Evolutionary conservation across 2,113 vertebrate genomes (phyloP).

Genomic region (Elgaria multicarinata): DNA sequence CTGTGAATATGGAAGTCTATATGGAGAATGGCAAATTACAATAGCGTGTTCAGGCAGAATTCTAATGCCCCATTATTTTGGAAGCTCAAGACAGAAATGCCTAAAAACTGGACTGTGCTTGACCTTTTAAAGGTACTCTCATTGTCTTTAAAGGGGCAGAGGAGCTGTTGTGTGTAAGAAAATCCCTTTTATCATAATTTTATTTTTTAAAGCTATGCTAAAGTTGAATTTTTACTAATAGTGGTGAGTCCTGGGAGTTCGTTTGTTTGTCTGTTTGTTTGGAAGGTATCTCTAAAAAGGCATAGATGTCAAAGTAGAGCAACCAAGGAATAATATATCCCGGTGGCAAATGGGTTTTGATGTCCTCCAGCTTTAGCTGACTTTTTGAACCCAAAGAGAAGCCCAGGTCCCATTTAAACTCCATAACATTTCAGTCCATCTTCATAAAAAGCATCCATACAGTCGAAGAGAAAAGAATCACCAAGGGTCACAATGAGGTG

Average conservation of each 20-base stretch:
- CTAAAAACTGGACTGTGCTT: background rate
- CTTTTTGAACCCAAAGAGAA: slow-evolving; percentile 10
- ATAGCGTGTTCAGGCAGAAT: background rate
- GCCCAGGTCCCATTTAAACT: background rate
- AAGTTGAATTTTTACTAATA: background rate
- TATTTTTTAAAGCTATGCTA: background rate
- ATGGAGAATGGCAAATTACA: slow-evolving; percentile 21
- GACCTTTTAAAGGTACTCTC: slow-evolving; percentile 21
- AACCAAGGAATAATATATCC: background rate
- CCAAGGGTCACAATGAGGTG: background rate
- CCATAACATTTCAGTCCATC: background rate
- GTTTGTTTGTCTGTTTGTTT: background rate
- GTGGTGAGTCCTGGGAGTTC: background rate
- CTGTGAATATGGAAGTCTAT: background rate
- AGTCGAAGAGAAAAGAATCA: slow-evolving; percentile 2
- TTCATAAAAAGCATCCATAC: background rate
- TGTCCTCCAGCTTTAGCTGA: background rate
- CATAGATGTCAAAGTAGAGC: background rate
- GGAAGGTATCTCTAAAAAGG: background rate
- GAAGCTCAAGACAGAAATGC: background rate
- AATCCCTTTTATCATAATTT: background rate
- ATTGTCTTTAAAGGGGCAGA: background rate
- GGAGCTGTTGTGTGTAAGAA: background rate
- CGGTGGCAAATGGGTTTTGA: background rate
- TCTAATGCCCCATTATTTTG: background rate